Evolutionary conservation across 2,113 vertebrate genomes (phyloP).

Genomic region (Tetrao urogallus): DNA sequence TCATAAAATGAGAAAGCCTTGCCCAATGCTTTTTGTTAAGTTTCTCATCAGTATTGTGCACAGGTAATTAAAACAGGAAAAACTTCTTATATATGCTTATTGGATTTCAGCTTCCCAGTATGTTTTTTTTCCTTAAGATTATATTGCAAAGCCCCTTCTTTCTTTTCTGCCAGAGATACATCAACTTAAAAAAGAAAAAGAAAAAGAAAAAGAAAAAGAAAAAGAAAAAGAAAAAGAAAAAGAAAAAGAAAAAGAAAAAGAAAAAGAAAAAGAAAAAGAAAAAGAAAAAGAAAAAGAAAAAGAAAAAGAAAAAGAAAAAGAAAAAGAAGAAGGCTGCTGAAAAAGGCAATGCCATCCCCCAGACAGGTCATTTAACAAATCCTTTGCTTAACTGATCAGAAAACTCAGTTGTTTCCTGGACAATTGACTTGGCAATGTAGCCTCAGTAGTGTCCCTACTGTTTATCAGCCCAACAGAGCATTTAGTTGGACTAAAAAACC

Average conservation of each 20-base stretch:
- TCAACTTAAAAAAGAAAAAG: not conserved
- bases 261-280: not conserved
- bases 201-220: not conserved
- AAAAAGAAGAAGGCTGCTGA: not conserved
- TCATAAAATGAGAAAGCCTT: not conserved
- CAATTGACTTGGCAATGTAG: not conserved
- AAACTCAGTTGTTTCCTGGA: not conserved
- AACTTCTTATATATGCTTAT: not conserved
- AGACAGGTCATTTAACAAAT: not conserved
- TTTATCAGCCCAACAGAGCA: not conserved
- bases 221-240: not conserved
- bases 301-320: not conserved
- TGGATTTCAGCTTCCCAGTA: not conserved
- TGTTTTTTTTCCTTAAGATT: not conserved
- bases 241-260: not conserved
- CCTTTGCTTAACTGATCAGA: constrained; percentile 22
- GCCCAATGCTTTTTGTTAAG: not conserved
- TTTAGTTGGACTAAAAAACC: not conserved
- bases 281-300: not conserved
- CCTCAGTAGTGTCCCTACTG: not conserved
- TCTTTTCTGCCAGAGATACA: not conserved
- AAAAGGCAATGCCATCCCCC: not conserved
- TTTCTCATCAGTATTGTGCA: not conserved
- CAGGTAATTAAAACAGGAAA: constrained; percentile 36
- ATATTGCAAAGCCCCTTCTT: not conserved